Evolutionary conservation across 1,140 invertebrate species (phyloP).

Genomic region (Hetaerina americana): DNA sequence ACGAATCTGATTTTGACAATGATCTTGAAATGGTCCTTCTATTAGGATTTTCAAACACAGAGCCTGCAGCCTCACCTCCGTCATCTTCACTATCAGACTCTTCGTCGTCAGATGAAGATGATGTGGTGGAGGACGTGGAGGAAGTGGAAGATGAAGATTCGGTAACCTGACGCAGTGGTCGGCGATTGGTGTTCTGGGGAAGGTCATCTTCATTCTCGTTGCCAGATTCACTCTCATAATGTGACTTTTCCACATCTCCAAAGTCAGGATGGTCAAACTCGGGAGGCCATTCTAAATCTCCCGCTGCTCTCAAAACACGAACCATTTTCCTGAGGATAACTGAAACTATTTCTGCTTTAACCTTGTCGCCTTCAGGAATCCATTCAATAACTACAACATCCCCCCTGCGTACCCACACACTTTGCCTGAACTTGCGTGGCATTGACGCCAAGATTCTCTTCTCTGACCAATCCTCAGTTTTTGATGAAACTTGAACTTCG

Average conservation of each 20-base stretch:
- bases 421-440: background rate
- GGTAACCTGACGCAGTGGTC: background rate
- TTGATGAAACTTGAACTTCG: background rate
- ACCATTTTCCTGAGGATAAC: background rate
- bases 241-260: background rate
- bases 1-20: background rate
- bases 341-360: background rate
- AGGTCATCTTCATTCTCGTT: background rate
- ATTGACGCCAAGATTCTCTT: background rate
- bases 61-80: background rate
- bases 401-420: background rate
- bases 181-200: background rate
- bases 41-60: background rate
- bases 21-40: background rate
- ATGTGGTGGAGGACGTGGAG: background rate
- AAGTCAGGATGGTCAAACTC: background rate
- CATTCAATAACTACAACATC: background rate
- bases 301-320: background rate
- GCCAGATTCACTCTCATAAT: background rate
- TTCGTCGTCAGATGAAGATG: background rate
- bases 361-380: background rate
- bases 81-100: background rate
- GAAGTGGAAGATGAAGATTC: background rate
- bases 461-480: background rate
- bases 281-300: background rate